Evolutionary conservation across 92 coral and sea anemone species (phyloP), one percentile per base, ranked within the genome.

Genomic region (Palythoa heliodiscus): DNA sequence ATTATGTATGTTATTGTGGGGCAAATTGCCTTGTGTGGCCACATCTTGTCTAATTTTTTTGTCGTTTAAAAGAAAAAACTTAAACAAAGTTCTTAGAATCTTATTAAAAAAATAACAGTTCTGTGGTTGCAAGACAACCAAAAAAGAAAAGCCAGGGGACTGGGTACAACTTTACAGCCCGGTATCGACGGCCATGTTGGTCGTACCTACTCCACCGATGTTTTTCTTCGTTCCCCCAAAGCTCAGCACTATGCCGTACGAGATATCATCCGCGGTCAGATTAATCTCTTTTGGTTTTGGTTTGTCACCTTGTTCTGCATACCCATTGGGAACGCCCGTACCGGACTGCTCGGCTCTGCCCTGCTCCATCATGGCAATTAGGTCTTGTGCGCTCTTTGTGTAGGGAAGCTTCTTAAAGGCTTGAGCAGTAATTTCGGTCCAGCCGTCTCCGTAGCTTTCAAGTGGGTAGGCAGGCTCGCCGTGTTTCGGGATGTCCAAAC

Each of bases 401-500:
- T 52, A 24, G 19, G 80, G 80, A 54, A 75, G 80, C 0, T 52
- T 75, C 66, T 75, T 75, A 7, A 75, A 13, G 38, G 80, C 37
- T 14, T 52, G 64, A 17, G 80, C 80, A 52, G 80, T 75, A 11
- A 75, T 75, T 10, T 75, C 80, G 7, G 88, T 70, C 98, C 96
- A 95, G 8, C 98, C 98, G 63, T 95, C 89, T 50, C 98, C 98
- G 50, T 95, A 95, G 89, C 98, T 95, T 47, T 90, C 89, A 71
- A 77, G 68, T 22, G 98, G 98, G 68, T 95, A 95, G 1, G 98
- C 98, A 29, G 98, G 83, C 85, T 95, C 98, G 52, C 98, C 98
- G 20, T 95, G 98, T 88, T 93, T 95, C 10, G 97, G 95, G 35
- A 95, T 92, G 57, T 95, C 98, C 25, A 95, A 91, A n/a, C 98